Conservation (phyloP, 2,113 vertebrate species). For the Ptyas mucosa region DNA sequence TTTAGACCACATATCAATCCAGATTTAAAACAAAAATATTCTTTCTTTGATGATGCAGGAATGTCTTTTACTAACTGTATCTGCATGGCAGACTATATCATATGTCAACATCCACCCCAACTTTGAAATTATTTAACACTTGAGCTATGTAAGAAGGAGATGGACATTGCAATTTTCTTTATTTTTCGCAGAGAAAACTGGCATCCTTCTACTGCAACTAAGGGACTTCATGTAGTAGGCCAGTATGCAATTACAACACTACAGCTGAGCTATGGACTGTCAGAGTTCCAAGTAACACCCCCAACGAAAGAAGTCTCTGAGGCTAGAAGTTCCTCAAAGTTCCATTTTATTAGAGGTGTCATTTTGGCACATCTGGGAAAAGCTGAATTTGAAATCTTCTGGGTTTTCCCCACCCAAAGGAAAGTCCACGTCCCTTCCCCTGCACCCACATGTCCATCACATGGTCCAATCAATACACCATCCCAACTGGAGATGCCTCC, state of each 20-base stretch:
- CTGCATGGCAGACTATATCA: not conserved
- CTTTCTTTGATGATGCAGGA: not conserved
- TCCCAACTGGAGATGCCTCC: no score
- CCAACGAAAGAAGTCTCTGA: no score
- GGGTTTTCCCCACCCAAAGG: no score
- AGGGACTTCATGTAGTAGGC: not conserved
- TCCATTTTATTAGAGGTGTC: no score
- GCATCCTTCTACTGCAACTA: not conserved
- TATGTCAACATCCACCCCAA: not conserved
- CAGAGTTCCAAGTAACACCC: no score
- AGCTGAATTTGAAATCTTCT: no score
- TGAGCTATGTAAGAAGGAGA: not conserved
- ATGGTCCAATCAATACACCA: no score
- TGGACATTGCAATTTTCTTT: not conserved
- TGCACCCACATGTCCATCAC: no score
- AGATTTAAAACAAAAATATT: not conserved
- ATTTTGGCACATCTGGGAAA: no score
- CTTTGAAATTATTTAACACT: not conserved
- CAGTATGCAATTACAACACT: not conserved
- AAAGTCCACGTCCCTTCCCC: no score
- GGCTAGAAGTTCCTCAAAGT: no score
- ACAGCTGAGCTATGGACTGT: not conserved
- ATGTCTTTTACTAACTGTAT: not conserved
- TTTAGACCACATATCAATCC: not conserved
- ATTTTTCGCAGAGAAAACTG: not conserved